Evolutionary conservation across 2,888 invertebrate genomes (phyloP).

Genomic region (Drosophila falleni): DNA sequence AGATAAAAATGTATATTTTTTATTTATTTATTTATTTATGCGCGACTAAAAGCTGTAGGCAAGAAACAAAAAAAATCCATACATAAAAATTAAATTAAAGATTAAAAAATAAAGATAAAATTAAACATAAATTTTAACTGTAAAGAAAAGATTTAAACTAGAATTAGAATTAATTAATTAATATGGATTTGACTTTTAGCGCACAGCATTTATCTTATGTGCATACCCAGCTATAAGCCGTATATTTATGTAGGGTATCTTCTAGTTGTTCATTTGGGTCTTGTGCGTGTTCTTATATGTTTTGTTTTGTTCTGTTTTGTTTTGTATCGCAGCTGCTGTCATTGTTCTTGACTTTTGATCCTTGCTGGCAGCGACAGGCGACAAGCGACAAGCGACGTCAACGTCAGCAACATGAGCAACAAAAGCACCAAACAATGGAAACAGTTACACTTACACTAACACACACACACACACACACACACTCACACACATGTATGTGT

Average conservation of each 20-base stretch:
- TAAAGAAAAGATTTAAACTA: too few relatives aligned
- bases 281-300: conserved; percentile 1
- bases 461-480: conserved; percentile 22
- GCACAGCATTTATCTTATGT: too few relatives aligned
- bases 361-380: conserved; percentile 72
- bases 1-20: too few relatives aligned
- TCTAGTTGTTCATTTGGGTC: not conserved
- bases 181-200: too few relatives aligned
- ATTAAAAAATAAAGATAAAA: too few relatives aligned
- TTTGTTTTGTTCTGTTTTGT: conserved; percentile 33
- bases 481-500: not conserved
- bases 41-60: too few relatives aligned
- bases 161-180: too few relatives aligned
- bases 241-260: not conserved
- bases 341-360: conserved; percentile 79
- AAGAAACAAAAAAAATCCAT: too few relatives aligned
- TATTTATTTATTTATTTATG: too few relatives aligned
- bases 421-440: conserved; percentile 65
- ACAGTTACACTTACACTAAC: conserved; percentile 39
- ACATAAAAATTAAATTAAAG: too few relatives aligned
- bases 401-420: conserved; percentile 73
- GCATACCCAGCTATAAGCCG: too few relatives aligned
- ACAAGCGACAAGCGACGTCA: conserved; percentile 74
- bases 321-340: conserved; percentile 61
- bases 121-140: too few relatives aligned